Percentiles rank a stretch among this genome's conserved stretches.
These are phyloP conservation scores for Rhadinocentrus ornatus DNA, from an alignment of 2,797 vertebrate species.

Conservation along the genomic window DNA sequence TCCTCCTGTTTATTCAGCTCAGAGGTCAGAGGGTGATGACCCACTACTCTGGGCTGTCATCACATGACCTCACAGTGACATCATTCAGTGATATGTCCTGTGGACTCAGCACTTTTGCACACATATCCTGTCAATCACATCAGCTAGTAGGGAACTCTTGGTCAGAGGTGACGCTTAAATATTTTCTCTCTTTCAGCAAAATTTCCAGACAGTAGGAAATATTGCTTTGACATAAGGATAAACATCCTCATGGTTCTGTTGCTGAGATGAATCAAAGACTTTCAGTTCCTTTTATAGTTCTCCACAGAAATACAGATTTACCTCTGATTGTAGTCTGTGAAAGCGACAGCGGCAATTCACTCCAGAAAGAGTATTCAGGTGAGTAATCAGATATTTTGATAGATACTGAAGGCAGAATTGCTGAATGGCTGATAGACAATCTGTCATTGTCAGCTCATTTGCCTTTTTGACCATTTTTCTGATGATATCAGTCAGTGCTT, in stretches of 20 bases:
- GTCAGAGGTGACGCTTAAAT: conserved; percentile 67
- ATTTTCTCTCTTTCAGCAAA: conserved; percentile 57
- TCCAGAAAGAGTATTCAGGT: conserved; percentile 35
- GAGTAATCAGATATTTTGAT: conserved; percentile 56
- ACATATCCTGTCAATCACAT: conserved; percentile 66
- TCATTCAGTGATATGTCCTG: conserved; percentile 47
- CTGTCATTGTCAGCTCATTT: conserved; percentile 8
- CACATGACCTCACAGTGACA: conserved; percentile 62
- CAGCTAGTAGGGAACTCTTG: conserved; percentile 21
- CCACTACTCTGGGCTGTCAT: conserved; percentile 68
- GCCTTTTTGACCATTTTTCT: conserved; percentile 15
- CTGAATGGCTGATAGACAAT: conserved; percentile 5
- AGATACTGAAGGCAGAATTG: conserved; percentile 32
- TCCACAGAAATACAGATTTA: conserved; percentile 38
- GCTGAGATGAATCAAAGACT: conserved; percentile 37
- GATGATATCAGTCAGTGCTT: conserved; percentile 5
- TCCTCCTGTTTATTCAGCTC: conserved; percentile 56
- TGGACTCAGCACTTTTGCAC: conserved; percentile 72
- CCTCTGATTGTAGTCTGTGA: conserved; percentile 52
- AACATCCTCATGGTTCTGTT: conserved; percentile 6
- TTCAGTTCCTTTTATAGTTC: conserved; percentile 29
- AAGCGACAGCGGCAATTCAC: conserved; percentile 26
- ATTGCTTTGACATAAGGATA: conserved; percentile 45
- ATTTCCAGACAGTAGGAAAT: conserved; percentile 50
- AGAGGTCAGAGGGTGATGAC: conserved; percentile 60